These are phyloP conservation scores for Panthera tigris DNA, from an alignment of 2,113 vertebrate genomes.

Conservation along the genomic window DNA sequence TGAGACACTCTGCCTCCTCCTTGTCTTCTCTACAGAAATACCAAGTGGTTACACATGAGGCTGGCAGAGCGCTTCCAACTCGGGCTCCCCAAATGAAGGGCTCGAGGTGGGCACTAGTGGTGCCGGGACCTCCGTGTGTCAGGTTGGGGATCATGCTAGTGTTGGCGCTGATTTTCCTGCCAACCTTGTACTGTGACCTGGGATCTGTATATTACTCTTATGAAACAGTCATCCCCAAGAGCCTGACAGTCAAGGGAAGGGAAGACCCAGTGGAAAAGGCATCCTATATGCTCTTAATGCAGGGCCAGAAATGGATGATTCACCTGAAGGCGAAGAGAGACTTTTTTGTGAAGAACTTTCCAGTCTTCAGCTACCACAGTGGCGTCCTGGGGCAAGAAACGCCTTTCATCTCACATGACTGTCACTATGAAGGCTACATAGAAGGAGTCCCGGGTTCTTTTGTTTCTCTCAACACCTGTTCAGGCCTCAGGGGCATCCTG, in stretches of 20 bases:
- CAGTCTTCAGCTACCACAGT: constrained; percentile 42
- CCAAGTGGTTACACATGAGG: neutral
- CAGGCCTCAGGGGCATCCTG: constrained; percentile 79
- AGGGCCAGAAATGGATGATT: constrained; percentile 39
- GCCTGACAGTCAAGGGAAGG: neutral
- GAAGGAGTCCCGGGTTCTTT: constrained; percentile 61
- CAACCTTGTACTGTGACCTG: neutral
- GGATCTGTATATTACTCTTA: neutral
- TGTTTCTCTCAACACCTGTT: constrained; percentile 70
- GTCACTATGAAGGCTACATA: constrained; percentile 76
- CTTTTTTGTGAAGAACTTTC: constrained; percentile 57
- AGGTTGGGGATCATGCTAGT: neutral
- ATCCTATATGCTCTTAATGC: constrained; percentile 46
- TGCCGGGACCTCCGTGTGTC: neutral
- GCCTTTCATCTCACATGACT: constrained; percentile 26
- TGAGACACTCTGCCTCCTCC: neutral
- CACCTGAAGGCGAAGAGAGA: constrained; percentile 59
- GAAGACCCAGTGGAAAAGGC: neutral
- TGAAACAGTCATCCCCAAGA: constrained; percentile 59
- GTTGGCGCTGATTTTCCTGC: constrained; percentile 23
- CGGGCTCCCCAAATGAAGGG: neutral
- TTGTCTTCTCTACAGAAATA: neutral
- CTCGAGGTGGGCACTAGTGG: neutral
- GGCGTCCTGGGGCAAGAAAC: neutral
- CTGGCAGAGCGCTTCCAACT: neutral